phyloP scores from a whole-genome alignment of 2,797 vertebrate genomes.

The Yasuhikotakia modesta region DNA sequence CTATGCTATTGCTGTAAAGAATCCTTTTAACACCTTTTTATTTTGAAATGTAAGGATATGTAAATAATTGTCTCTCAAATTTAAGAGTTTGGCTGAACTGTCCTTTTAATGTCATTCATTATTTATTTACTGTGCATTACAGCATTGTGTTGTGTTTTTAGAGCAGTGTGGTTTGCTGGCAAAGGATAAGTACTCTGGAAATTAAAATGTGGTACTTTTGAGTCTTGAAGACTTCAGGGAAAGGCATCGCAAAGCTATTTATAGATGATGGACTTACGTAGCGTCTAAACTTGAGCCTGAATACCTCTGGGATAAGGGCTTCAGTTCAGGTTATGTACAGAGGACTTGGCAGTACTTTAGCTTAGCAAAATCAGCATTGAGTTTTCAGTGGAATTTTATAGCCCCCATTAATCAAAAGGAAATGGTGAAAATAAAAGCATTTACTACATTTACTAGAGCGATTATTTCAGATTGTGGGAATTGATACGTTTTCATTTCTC shows the following conservation, averaged over 20 bases:
- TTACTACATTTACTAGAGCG: conserved; percentile 10
- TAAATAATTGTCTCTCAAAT: neutral
- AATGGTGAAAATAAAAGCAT: neutral
- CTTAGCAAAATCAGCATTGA: neutral
- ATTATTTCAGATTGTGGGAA: conserved; percentile 2
- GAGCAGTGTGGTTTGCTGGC: neutral
- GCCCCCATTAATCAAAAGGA: conserved; percentile 20
- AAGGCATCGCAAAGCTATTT: conserved; percentile 3
- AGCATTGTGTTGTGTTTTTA: neutral
- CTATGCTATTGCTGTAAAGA: no score
- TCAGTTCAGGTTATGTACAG: conserved; percentile 1
- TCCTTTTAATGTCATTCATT: neutral
- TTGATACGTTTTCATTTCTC: neutral
- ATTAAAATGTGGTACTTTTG: neutral
- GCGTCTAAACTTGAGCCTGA: neutral
- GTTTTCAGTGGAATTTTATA: conserved; percentile 16
- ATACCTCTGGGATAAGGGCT: neutral
- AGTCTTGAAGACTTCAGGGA: neutral
- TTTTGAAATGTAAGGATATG: no score
- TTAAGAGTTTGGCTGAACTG: neutral
- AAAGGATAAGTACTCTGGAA: neutral
- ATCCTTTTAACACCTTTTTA: no score
- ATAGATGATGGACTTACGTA: neutral
- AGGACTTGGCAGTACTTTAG: conserved; percentile 17
- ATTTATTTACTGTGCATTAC: neutral